phyloP scores from a whole-genome alignment of 2,113 vertebrate species.

The Zeus faber region DNA sequence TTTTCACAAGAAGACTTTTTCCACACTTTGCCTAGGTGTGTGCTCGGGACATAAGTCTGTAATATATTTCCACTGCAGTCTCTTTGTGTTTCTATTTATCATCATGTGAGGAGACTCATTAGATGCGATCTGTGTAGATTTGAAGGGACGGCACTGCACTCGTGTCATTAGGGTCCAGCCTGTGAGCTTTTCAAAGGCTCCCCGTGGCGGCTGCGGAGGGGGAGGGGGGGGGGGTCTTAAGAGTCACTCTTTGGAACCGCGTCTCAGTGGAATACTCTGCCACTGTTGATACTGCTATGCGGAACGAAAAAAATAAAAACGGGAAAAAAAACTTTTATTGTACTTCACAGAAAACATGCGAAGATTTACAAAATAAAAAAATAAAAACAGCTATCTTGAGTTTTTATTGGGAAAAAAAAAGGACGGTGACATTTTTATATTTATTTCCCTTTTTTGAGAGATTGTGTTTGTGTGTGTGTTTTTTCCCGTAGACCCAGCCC shows the following conservation, averaged over 20 bases:
- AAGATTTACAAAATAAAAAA: too few species aligned
- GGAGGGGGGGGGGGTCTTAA: not conserved
- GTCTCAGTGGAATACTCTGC: slow-evolving; percentile 58
- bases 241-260: slow-evolving; percentile 63
- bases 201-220: slow-evolving; percentile 43
- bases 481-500: slow-evolving; percentile 78
- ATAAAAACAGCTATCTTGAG: too few species aligned
- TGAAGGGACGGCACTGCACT: slow-evolving; percentile 43
- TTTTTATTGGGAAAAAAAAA: slow-evolving; percentile 34
- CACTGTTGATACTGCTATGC: slow-evolving; percentile 45
- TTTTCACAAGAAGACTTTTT: slow-evolving; percentile 69
- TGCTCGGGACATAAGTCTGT: slow-evolving; percentile 58
- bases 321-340: slow-evolving; percentile 41
- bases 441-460: slow-evolving; percentile 25
- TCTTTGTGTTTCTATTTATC: slow-evolving; percentile 47
- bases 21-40: slow-evolving; percentile 70
- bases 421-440: slow-evolving; percentile 27
- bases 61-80: slow-evolving; percentile 50
- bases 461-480: slow-evolving; percentile 26
- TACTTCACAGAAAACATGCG: slow-evolving; percentile 54
- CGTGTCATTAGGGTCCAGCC: slow-evolving; percentile 63
- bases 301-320: slow-evolving; percentile 11
- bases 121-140: slow-evolving; percentile 45
- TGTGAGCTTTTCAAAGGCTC: slow-evolving; percentile 62
- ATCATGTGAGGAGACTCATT: slow-evolving; percentile 51